phyloP scores from a whole-genome alignment of 1,140 invertebrate genomes.

The Limonius californicus region DNA sequence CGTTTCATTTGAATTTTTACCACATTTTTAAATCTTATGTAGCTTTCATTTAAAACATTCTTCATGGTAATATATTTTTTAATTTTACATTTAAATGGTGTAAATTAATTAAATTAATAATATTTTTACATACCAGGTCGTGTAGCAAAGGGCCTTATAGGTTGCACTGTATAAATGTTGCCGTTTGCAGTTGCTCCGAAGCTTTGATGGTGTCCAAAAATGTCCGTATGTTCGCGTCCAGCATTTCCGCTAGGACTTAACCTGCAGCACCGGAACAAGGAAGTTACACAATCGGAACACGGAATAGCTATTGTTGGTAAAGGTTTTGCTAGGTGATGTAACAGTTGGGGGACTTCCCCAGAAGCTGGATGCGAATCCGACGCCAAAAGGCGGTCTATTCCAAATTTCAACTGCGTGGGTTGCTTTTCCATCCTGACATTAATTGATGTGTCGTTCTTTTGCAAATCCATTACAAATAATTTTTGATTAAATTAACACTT shows the following conservation, averaged over 20 bases:
- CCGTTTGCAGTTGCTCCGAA: conserved; percentile 9
- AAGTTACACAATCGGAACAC: conserved; percentile 49
- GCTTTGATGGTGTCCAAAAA: conserved; percentile 17
- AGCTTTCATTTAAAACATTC: too few species aligned
- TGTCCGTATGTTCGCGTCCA: conserved; percentile 14
- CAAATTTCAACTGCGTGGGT: conserved; percentile 45
- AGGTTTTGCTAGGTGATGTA: conserved; percentile 24
- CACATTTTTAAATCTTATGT: too few species aligned
- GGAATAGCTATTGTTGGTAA: conserved; percentile 40
- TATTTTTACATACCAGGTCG: conserved; percentile 42
- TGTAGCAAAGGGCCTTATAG: conserved; percentile 44
- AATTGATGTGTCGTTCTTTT: conserved; percentile 7
- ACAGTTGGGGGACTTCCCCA: background rate
- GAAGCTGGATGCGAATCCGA: conserved; percentile 11
- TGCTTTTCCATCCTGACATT: conserved; percentile 22
- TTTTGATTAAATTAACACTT: background rate
- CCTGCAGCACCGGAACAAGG: conserved; percentile 46
- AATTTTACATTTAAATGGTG: too few species aligned
- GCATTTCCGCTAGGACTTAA: conserved; percentile 27
- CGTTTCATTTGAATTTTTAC: too few species aligned
- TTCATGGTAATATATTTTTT: too few species aligned
- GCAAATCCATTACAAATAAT: conserved; percentile 9
- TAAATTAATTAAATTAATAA: too few species aligned
- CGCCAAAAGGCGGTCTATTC: conserved; percentile 45
- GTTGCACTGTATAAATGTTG: conserved; percentile 39